Percentiles rank a stretch among this genome's conserved stretches.
Evolutionary conservation across 1,140 invertebrate genomes (phyloP).

Genomic region (Uloborus diversus): DNA sequence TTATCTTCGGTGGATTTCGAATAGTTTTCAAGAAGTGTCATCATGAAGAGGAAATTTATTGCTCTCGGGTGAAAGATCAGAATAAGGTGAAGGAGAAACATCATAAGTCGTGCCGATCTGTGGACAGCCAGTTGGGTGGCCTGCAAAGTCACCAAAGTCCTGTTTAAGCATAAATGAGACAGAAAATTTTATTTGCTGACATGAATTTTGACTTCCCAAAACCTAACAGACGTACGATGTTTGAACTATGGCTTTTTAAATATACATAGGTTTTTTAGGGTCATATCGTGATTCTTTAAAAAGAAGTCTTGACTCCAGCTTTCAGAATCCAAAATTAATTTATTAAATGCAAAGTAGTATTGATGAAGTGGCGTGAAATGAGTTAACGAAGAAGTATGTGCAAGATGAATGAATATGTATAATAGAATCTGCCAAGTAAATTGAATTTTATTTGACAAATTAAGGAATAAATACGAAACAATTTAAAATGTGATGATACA

Average conservation of each 20-base stretch:
- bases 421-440: too few relatives aligned
- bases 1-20: conserved; percentile 42
- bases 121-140: conserved; percentile 21
- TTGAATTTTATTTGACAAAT: too few relatives aligned
- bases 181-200: not conserved
- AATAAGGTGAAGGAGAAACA: conserved; percentile 11
- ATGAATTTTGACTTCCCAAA: not conserved
- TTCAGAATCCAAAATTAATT: too few relatives aligned
- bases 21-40: conserved; percentile 47
- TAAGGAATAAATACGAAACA: too few relatives aligned
- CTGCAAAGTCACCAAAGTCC: not conserved
- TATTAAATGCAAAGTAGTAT: too few relatives aligned
- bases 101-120: conserved; percentile 17
- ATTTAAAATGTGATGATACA: too few relatives aligned
- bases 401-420: too few relatives aligned
- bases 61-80: conserved; percentile 23
- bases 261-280: not conserved
- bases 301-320: not conserved
- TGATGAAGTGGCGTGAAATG: too few relatives aligned
- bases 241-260: too few relatives aligned
- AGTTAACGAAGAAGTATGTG: too few relatives aligned
- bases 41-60: conserved; percentile 52
- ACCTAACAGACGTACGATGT: not conserved
- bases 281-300: not conserved
- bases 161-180: not conserved